A percentile compares a stretch with the other conserved stretches of the same genome.
These are phyloP conservation scores for Drosophila falleni DNA, from an alignment of 2,888 invertebrate genomes.

Conservation along the genomic window DNA sequence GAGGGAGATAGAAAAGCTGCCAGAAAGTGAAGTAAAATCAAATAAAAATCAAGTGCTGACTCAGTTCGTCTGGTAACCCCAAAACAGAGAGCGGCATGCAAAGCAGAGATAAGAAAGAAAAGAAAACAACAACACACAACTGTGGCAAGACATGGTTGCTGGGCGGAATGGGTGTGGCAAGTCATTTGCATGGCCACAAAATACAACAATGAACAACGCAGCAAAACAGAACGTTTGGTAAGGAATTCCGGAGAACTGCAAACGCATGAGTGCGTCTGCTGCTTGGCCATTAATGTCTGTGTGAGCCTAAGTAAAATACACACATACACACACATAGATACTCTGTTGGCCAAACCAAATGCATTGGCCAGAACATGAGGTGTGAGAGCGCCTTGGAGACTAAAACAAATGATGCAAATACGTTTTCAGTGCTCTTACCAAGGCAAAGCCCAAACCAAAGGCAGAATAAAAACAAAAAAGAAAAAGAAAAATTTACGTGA, in stretches of 20 bases:
- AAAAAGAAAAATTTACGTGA: conserved; percentile 52
- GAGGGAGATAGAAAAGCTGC: conserved; percentile 11
- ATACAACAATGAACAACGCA: conserved; percentile 50
- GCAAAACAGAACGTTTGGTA: conserved; percentile 47
- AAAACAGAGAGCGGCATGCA: conserved; percentile 67
- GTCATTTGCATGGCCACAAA: conserved; percentile 74
- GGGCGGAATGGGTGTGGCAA: conserved; percentile 22
- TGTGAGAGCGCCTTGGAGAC: conserved; percentile 42
- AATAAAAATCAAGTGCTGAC: conserved; percentile 79
- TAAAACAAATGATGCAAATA: conserved; percentile 83
- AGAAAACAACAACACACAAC: conserved; percentile 8
- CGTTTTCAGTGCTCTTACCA: conserved; percentile 42
- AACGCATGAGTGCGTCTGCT: conserved; percentile 54
- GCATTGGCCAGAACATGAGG: conserved; percentile 41
- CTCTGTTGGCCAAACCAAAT: conserved; percentile 23
- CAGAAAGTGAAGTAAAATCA: conserved; percentile 63
- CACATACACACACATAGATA: conserved; percentile 8
- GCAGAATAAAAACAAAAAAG: conserved; percentile 14
- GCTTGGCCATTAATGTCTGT: conserved; percentile 32
- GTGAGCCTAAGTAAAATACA: conserved; percentile 14
- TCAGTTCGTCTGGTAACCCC: conserved; percentile 67
- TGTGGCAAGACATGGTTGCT: conserved; percentile 10
- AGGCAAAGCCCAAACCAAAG: background rate
- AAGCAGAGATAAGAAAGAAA: conserved; percentile 69
- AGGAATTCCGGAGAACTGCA: background rate